phyloP scores from a whole-genome alignment of 2,797 vertebrate genomes.

The Microcaecilia unicolor region DNA sequence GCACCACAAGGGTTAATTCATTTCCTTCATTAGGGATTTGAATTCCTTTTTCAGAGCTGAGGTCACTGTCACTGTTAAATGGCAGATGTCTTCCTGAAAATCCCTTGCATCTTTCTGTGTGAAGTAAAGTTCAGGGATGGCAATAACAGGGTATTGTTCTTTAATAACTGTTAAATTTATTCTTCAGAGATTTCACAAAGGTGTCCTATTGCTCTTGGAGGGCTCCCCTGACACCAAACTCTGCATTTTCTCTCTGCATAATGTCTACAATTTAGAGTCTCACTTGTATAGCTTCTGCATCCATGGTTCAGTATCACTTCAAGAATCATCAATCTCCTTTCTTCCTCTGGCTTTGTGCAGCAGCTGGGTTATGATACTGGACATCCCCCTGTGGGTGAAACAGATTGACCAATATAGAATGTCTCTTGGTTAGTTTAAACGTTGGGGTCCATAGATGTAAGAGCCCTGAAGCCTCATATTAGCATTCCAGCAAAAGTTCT shows the following conservation, averaged over 20 bases:
- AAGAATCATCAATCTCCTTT: constrained; percentile 82
- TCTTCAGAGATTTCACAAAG: constrained; percentile 63
- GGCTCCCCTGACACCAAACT: constrained; percentile 45
- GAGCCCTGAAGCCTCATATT: constrained; percentile 42
- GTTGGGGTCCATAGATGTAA: constrained; percentile 28
- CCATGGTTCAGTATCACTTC: constrained; percentile 69
- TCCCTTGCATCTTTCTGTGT: constrained; percentile 67
- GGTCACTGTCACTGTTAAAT: constrained; percentile 82
- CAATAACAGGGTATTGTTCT: constrained; percentile 67
- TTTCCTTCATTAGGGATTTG: constrained; percentile 54
- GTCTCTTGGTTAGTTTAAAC: constrained; percentile 26
- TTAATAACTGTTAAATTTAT: constrained; percentile 90
- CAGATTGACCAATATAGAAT: constrained; percentile 39
- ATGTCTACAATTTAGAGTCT: constrained; percentile 65
- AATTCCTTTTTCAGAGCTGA: constrained; percentile 76
- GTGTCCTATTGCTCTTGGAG: constrained; percentile 57
- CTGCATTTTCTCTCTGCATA: constrained; percentile 60
- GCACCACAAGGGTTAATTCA: constrained; percentile 43
- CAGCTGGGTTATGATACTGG: constrained; percentile 76
- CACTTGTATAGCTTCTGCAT: constrained; percentile 62
- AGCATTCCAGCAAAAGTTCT: constrained; percentile 50
- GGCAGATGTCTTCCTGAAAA: constrained; percentile 91
- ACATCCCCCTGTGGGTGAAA: constrained; percentile 49
- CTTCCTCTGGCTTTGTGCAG: constrained; percentile 67
- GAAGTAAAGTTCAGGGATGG: constrained; percentile 64